phyloP scores from a whole-genome alignment of 1,140 invertebrate species.

The Bombus balteatus region DNA sequence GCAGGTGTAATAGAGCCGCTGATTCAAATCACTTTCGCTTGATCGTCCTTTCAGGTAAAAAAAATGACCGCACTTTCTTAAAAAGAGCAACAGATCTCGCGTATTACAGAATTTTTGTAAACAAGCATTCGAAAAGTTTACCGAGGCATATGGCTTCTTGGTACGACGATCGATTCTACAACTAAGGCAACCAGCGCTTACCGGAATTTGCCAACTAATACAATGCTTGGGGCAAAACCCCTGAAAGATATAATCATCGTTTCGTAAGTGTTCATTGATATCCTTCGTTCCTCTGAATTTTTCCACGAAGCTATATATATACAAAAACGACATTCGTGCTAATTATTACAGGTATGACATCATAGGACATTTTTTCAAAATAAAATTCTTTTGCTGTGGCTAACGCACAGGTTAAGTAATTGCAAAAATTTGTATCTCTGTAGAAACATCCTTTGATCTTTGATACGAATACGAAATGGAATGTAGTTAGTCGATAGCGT shows the following conservation, averaged over 20 bases:
- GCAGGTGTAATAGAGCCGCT: background rate
- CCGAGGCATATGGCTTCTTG: background rate
- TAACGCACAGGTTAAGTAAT: background rate
- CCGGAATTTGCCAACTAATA: slow-evolving; percentile 31
- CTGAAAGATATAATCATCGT: slow-evolving; percentile 22
- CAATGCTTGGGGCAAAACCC: slow-evolving; percentile 1
- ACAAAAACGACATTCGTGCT: background rate
- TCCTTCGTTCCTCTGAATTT: slow-evolving; percentile 15
- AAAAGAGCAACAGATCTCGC: background rate
- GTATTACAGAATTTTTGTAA: background rate
- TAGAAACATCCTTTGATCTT: background rate
- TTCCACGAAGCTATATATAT: background rate
- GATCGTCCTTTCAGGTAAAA: background rate
- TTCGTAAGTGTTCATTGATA: background rate
- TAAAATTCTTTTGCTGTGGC: too few species aligned
- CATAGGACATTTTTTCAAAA: too few species aligned
- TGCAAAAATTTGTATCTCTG: background rate
- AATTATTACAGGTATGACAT: background rate
- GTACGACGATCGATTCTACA: slow-evolving; percentile 14
- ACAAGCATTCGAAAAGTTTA: background rate
- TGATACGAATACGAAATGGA: background rate
- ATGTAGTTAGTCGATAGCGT: background rate
- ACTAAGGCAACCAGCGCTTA: slow-evolving; percentile 5
- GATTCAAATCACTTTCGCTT: background rate
- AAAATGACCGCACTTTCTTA: background rate